Evolutionary conservation across 2,113 vertebrate genomes (phyloP), one percentile per base, ranked within the genome.

Genomic region (Rutilus rutilus): DNA sequence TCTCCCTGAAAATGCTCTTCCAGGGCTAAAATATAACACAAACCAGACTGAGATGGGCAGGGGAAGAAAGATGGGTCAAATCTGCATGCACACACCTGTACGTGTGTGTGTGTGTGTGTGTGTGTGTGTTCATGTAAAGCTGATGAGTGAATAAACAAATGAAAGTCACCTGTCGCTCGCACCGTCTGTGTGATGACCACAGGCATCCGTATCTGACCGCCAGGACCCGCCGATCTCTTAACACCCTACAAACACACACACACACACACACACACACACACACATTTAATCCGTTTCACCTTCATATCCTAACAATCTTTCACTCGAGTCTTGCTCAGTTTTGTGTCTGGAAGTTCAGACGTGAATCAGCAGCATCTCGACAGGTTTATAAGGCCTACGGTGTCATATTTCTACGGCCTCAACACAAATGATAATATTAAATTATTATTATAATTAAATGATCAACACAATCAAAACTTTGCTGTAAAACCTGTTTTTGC

Each of bases 131-230:
- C 17, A 69, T 74, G 23, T 10, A 14, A 15, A 47, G 36, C n/a
- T 8, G 23, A 50, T 23, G 21, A n/a, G 45, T 42, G 36, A 15
- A 75, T 75, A 6, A 25, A 52, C 30, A 9, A 45, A 45, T 45
- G 45, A 30, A 33, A 42, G n/a, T 71, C 4, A 97, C 96, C 95
- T 95, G 95, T 94, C 65, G 93, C 83, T 93, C 94, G 94, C 91
- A 96, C 89, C 52, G 95, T 95, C 93, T 96, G 95, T 57, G 95
- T 96, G 93, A 96, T 95, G 92, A 96, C 95, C 90, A 95, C 91
- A 23, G 96, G 95, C 95, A 97, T 96, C 86, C 95, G 95, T 89
- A 96, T 94, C 91, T 95, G 96, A 89, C 94, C 93, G 84, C 94
- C 90, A 78, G 94, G 87, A 67, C 92, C 88, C 88, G 92, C 92